Base-by-base conservation (phyloP, 2,113 vertebrate genomes). In the Phyllostomus hastatus region DNA sequence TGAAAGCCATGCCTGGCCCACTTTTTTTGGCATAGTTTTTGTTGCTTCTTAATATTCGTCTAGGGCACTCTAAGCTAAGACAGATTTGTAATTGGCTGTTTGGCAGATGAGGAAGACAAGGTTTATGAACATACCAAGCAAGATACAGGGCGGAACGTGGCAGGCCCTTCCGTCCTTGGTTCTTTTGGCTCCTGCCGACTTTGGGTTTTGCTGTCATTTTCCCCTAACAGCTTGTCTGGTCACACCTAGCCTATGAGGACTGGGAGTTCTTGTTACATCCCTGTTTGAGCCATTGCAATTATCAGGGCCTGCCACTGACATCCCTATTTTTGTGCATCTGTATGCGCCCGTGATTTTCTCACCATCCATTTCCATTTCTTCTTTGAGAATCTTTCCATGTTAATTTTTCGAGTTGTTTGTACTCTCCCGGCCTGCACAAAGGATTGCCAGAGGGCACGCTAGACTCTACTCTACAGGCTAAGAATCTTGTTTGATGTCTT, bases 361-460 rank as follows among this genome's bases (percentile, higher is more conserved):
- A 38, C n/a, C 3, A 17, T 83, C 43, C 20, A n/a, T 64, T 94
- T 72, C 54, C 52, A 89, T 57, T 91, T 79, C 35, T 82, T 88
- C 57, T 83, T 78, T 67, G 87, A 80, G 80, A 89, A 69, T 67
- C 35, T 59, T 81, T 46, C 57, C 38, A 43, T 35, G 19, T 90
- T 91, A 79, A 85, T 89, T 85, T 97, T 95, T 52, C 35, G 31
- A 85, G 66, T 82, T 70, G 22, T 72, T 52, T 69, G 10, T 89
- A 46, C 52, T 86, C 73, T 76, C 33, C 33, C 33, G 70, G 20
- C 41, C 66, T 28, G 28, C 28, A 50, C 19, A 59, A 84, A 50
- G 50, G 43, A 16, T 82, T 82, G 69, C 94, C 76, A 50, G 76
- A 93, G 66, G 87, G 41, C 22, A 82, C 0, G 31, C 38, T 64